Evolutionary conservation across 2,888 invertebrate genomes (phyloP).

Genomic region (Drosophila quinaria): DNA sequence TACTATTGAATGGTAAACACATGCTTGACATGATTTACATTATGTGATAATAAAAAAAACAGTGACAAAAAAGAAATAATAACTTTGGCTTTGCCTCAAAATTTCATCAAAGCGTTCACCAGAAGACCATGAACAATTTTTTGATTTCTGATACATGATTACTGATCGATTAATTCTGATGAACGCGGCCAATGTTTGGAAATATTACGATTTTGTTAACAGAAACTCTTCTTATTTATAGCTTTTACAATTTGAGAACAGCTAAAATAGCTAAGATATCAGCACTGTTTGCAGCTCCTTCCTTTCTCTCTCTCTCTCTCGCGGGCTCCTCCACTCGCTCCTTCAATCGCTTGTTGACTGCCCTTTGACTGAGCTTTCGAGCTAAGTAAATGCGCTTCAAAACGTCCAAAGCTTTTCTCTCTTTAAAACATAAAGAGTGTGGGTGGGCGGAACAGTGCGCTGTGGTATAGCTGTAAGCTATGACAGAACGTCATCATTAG

Average conservation of each 20-base stretch:
- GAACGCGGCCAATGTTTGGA: no score
- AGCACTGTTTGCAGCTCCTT: slow-evolving; percentile 17
- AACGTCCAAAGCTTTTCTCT: slow-evolving; percentile 41
- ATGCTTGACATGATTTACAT: no score
- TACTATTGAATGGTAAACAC: no score
- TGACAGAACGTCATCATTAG: slow-evolving; percentile 47
- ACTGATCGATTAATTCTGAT: no score
- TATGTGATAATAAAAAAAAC: no score
- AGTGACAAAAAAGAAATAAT: no score
- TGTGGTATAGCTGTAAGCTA: slow-evolving; percentile 2
- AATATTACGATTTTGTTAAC: not conserved
- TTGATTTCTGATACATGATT: no score
- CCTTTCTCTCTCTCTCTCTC: slow-evolving; percentile 14
- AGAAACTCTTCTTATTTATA: not conserved
- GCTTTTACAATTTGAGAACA: not conserved
- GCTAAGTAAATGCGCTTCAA: slow-evolving; percentile 41
- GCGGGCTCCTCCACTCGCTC: not conserved
- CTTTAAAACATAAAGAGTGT: slow-evolving; percentile 8
- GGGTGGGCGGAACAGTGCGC: not conserved
- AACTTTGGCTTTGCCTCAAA: no score
- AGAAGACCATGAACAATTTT: no score
- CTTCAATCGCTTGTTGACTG: slow-evolving; percentile 15
- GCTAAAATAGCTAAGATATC: not conserved
- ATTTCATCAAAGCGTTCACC: no score
- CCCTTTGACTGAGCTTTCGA: slow-evolving; percentile 37